Percentiles rank a stretch among this genome's conserved stretches.
Evolutionary conservation across 2,888 invertebrate species (phyloP).

Genomic region (Hyalella azteca): DNA sequence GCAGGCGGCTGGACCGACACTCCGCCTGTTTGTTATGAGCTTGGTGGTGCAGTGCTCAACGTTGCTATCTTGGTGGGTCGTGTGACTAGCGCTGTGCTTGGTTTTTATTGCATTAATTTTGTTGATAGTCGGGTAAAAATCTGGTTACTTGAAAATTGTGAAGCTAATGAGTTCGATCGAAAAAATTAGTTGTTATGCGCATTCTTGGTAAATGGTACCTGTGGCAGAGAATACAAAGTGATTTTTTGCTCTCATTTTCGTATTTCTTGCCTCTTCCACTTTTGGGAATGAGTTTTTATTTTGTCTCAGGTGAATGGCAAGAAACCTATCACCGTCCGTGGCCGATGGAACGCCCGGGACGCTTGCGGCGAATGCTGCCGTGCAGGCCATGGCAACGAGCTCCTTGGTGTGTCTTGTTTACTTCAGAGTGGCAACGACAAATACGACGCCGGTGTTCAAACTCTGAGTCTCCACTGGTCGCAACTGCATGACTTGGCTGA

Average conservation of each 20-base stretch:
- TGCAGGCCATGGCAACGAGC: background rate
- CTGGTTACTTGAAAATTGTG: too few species aligned
- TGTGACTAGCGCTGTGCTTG: background rate
- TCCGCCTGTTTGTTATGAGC: conserved; percentile 68
- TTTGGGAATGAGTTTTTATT: background rate
- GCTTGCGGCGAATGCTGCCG: background rate
- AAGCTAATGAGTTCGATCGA: background rate
- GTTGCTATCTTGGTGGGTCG: conserved; percentile 64
- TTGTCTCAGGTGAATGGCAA: conserved; percentile 58
- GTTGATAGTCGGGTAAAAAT: too few species aligned
- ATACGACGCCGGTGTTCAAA: background rate
- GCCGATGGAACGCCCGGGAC: conserved; percentile 59
- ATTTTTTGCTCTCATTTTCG: too few species aligned
- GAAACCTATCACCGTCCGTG: conserved; percentile 65
- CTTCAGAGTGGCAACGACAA: background rate
- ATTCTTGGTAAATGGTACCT: background rate
- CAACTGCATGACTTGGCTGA: conserved; percentile 63
- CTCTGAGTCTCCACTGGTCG: conserved; percentile 50
- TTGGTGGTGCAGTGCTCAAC: conserved; percentile 66
- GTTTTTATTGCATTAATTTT: too few species aligned
- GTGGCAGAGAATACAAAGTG: too few species aligned
- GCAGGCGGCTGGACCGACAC: conserved; percentile 69
- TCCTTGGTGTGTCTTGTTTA: background rate
- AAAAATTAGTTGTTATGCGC: background rate
- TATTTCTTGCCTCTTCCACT: too few species aligned